Conservation (phyloP, 2,797 vertebrate species). For the Anguilla obscura region DNA sequence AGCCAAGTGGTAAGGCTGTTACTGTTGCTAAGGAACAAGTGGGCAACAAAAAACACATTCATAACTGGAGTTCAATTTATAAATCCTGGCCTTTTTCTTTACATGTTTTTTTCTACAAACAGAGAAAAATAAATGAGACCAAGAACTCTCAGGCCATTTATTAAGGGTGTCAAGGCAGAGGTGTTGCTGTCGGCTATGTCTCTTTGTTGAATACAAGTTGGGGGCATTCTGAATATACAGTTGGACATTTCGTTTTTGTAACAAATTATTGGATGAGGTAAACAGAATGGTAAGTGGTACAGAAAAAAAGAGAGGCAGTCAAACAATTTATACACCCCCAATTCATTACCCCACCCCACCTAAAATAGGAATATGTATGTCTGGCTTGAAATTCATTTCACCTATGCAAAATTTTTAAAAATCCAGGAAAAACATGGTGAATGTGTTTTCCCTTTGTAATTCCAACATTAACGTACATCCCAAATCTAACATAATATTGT, state of each 20-base stretch:
- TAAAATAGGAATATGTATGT: conserved; percentile 2
- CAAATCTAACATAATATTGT: neutral
- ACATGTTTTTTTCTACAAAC: conserved; percentile 39
- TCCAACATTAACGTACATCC: neutral
- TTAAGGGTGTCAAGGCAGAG: conserved; percentile 30
- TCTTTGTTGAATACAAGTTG: conserved; percentile 41
- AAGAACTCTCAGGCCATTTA: conserved; percentile 38
- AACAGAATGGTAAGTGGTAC: conserved; percentile 58
- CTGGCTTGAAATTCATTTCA: neutral
- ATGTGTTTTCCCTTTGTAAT: neutral
- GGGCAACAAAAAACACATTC: neutral
- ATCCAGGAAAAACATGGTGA: neutral
- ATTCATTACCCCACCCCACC: conserved; percentile 48
- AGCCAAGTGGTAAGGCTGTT: neutral
- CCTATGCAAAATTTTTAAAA: neutral
- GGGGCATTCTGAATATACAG: conserved; percentile 52
- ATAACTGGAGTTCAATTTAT: conserved; percentile 31
- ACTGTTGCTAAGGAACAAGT: conserved; percentile 11
- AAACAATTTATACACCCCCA: conserved; percentile 63
- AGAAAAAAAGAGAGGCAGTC: conserved; percentile 57
- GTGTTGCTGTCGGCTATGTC: conserved; percentile 28
- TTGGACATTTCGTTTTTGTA: conserved; percentile 60
- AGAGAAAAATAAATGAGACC: conserved; percentile 41
- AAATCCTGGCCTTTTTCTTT: conserved; percentile 45
- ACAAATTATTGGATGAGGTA: conserved; percentile 61